These are phyloP conservation scores for Plebejus melissa DNA, from an alignment of 2,888 invertebrate species.

Conservation along the genomic window DNA sequence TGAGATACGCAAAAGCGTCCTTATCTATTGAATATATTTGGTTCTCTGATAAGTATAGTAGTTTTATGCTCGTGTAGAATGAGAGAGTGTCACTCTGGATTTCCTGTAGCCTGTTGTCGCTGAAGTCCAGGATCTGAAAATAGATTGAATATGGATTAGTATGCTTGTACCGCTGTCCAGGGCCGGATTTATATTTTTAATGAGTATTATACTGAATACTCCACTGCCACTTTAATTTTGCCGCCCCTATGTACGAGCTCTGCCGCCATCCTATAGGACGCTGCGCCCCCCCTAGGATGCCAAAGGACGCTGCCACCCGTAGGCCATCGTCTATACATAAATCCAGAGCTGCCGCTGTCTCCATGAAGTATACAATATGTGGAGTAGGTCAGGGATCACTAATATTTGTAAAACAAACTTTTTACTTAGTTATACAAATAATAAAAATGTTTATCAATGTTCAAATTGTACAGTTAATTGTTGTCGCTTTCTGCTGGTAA, in stretches of 20 bases:
- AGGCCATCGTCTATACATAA: too few species aligned
- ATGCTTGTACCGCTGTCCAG: neutral
- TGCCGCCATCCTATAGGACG: too few species aligned
- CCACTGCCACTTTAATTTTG: too few species aligned
- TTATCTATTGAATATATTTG: conserved; percentile 76
- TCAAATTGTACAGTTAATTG: conserved; percentile 29
- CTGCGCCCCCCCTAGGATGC: too few species aligned
- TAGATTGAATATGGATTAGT: conserved; percentile 27
- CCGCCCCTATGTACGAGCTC: too few species aligned
- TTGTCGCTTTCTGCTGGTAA: conserved; percentile 21
- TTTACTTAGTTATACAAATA: conserved; percentile 28
- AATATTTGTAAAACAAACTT: conserved; percentile 34
- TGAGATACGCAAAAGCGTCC: conserved; percentile 70
- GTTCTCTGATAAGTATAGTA: conserved; percentile 79
- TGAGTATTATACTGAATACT: too few species aligned
- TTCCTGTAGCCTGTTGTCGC: conserved; percentile 76
- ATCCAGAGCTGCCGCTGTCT: neutral
- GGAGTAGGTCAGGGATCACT: neutral
- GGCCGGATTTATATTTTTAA: too few species aligned
- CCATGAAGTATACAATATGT: neutral
- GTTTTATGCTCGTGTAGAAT: conserved; percentile 72
- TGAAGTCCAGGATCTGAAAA: conserved; percentile 79
- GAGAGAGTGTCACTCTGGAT: conserved; percentile 70
- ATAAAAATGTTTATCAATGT: conserved; percentile 21
- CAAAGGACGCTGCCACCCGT: neutral